Evolutionary conservation across 2,888 invertebrate genomes (phyloP), one percentile per base, ranked within the genome.

Genomic region (Phengaris alcon): DNA sequence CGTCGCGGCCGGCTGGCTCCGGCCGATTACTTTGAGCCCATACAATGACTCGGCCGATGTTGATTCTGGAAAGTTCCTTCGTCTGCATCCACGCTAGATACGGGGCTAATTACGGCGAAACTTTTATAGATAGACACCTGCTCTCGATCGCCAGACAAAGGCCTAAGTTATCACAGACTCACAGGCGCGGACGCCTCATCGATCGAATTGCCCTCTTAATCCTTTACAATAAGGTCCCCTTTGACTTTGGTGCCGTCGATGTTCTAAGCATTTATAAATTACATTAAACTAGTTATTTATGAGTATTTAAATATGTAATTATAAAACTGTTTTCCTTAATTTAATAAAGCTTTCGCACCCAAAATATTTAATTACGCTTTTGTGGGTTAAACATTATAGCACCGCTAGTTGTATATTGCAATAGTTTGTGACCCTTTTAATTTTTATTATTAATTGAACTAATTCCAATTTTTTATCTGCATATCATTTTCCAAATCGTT

Each of bases 101-200:
- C 88, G 87, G 86, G 85, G 88, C 93, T 93, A 93, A 93, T 93
- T 93, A 93, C 90, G 85, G 84, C 84, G 86, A 87, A 93, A 93
- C 91, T 93, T 91, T 92, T 91, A 87, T 90, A 90, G 92, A 91
- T 91, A 93, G 92, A 93, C 93, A 93, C 93, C 93, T 93, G 92
- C 89, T 89, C 88, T 86, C 89, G 88, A 86, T 86, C 88, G 86
- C 86, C 88, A 90, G 89, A 93, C 93, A 93, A 93, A 90, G 91
- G 88, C 87, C 86, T 85, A 88, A 91, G 87, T 93, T 93, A 93
- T 93, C 93, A 85, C 90, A 88, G 87, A 84, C 88, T 90, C 85
- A 84, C 93, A 93, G 93, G 85, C 91, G 81, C 82, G 79, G 78
- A 79, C 80, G 78, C 79, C 75, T 74, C 75, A 81, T 80, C 82